phyloP scores from a whole-genome alignment of 2,888 invertebrate genomes.

The Lepidocyrtoides sp. region DNA sequence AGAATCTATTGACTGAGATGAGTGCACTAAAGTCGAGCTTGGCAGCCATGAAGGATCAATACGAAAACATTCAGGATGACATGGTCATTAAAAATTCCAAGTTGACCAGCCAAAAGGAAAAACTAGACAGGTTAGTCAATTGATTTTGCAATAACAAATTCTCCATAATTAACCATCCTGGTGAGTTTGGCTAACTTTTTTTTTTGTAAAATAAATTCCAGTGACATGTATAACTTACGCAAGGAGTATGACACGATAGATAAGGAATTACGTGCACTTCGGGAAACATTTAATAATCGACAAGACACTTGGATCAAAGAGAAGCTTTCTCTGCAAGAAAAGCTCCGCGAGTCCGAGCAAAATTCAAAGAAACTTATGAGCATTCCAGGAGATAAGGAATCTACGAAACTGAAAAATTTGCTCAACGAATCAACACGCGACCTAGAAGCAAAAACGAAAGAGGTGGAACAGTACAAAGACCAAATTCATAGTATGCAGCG shows the following conservation, averaged over 20 bases:
- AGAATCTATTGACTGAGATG: slow-evolving; percentile 82
- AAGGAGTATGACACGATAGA: slow-evolving; percentile 89
- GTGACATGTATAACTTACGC: slow-evolving; percentile 88
- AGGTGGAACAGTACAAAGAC: slow-evolving; percentile 90
- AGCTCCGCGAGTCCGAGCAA: slow-evolving; percentile 87
- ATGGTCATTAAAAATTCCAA: slow-evolving; percentile 94
- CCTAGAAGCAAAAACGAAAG: slow-evolving; percentile 90
- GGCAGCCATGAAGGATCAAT: slow-evolving; percentile 90
- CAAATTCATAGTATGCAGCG: slow-evolving; percentile 91
- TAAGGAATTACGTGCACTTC: slow-evolving; percentile 90
- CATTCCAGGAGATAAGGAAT: slow-evolving; percentile 84
- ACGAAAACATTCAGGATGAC: slow-evolving; percentile 94
- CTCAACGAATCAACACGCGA: slow-evolving; percentile 93
- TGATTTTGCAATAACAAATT: not conserved
- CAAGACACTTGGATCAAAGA: slow-evolving; percentile 92
- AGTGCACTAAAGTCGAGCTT: slow-evolving; percentile 82
- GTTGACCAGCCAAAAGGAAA: slow-evolving; percentile 93
- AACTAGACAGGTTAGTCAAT: slow-evolving; percentile 89
- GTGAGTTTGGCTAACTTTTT: not conserved
- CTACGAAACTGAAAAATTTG: slow-evolving; percentile 89
- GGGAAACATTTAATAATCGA: slow-evolving; percentile 90
- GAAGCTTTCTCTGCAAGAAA: slow-evolving; percentile 89
- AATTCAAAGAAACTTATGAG: slow-evolving; percentile 85
- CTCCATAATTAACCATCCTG: not conserved
- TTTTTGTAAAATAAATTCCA: not conserved